Conservation (phyloP, 2,888 invertebrate species). For the Volucella bombylans region DNA sequence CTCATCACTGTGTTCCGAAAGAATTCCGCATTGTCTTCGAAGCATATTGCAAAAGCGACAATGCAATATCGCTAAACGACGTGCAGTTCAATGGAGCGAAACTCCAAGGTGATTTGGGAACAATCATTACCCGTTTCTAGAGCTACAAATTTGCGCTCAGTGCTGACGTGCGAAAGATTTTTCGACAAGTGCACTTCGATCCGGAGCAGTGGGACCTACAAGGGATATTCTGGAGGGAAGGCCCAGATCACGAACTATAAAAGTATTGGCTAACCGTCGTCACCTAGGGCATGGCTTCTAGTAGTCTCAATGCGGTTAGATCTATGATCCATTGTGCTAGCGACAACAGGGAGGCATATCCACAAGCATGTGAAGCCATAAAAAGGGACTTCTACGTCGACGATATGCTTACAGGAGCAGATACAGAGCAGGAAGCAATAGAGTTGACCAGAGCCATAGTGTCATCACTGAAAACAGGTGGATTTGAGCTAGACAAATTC, state of each 20-base stretch:
- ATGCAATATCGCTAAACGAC: constrained; percentile 8
- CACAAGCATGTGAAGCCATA: not conserved
- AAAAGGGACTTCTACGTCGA: too few relatives aligned
- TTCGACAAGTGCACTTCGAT: constrained; percentile 4
- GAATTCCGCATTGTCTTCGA: constrained; percentile 27
- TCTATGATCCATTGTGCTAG: constrained; percentile 24
- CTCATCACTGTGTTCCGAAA: constrained; percentile 18
- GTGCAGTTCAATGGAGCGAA: not conserved
- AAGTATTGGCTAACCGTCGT: constrained; percentile 18
- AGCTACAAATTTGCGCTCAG: constrained; percentile 23
- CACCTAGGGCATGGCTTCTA: not conserved
- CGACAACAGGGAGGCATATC: constrained; percentile 9
- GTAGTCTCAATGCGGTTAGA: constrained; percentile 29
- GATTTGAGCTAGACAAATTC: too few relatives aligned
- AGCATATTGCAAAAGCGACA: constrained; percentile 1
- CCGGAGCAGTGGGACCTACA: constrained; percentile 22
- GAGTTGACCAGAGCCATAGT: too few relatives aligned
- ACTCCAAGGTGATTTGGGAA: not conserved
- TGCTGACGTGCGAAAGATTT: constrained; percentile 16
- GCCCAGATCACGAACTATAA: not conserved
- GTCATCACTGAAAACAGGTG: not conserved
- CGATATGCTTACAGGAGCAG: too few relatives aligned
- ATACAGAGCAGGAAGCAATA: not conserved
- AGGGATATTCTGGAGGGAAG: constrained; percentile 19
- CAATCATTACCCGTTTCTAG: constrained; percentile 5